Base-by-base conservation (phyloP, 1,140 invertebrate species). In the Drepana arcuata region DNA sequence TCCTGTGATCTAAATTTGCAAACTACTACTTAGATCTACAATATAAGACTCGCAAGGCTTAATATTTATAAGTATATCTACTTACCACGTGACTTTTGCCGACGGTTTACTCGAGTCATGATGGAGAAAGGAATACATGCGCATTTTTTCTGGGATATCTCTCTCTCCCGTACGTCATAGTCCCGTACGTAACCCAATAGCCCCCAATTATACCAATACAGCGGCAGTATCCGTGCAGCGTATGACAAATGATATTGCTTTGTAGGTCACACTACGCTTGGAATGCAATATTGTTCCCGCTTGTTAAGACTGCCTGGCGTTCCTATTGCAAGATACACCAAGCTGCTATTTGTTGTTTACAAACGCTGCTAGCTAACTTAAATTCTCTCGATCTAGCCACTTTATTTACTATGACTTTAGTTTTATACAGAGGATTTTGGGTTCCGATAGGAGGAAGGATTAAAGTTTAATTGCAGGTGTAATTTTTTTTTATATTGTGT, bases 271-370 rank as follows among this genome's bases (percentile, higher is more conserved):
- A 32, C 44, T 42, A 38, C 41, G 48, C 37, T 41, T 44, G 43
- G 56, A 64, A 55, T 55, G 60, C 60, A 64, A 64, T 64, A 64
- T 54, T 49, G 50, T 47, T 63, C n/a, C 41, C 44, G 40, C 44
- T 37, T 38, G 44, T 35, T 43, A 36, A 49, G 49, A 48, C 47
- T 43, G 43, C 35, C 36, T 43, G 38, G 34, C 38, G 25, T 27
- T 36, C 7, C 14, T 7, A 27, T 36, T 36, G 28, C 16, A 34
- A 27, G 18, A n/a, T n/a, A n/a, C n/a, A n/a, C n/a, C n/a, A n/a
- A n/a, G n/a, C n/a, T n/a, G n/a, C n/a, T n/a, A n/a, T n/a, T n/a
- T n/a, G n/a, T n/a, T n/a, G n/a, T n/a, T n/a, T n/a, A n/a, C n/a
- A n/a, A n/a, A n/a, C n/a, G n/a, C n/a, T n/a, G n/a, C n/a, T n/a